These are phyloP conservation scores for Cynaeus angustus DNA, from an alignment of 2,888 invertebrate genomes.

Conservation along the genomic window DNA sequence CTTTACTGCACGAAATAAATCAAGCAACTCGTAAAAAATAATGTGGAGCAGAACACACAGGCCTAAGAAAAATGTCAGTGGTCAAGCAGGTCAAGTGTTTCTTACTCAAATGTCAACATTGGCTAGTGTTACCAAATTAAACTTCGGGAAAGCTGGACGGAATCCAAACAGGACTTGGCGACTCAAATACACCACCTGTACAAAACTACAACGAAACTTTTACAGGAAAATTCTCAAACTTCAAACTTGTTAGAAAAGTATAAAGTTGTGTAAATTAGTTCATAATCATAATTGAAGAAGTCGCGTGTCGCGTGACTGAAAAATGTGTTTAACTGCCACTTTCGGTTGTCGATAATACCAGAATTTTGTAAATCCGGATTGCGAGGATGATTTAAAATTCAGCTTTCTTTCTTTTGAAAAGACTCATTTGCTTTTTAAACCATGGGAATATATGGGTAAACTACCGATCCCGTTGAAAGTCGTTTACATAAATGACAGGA, in stretches of 20 bases:
- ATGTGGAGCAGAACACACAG: constrained; percentile 1
- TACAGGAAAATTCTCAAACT: background rate
- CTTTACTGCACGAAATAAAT: constrained; percentile 13
- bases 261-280: constrained; percentile 1
- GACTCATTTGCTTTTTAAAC: too few species aligned
- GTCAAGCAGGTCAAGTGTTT: constrained; percentile 44
- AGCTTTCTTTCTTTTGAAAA: too few species aligned
- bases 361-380: background rate
- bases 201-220: constrained; percentile 2
- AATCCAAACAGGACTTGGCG: constrained; percentile 3
- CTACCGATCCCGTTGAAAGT: too few species aligned
- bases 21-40: constrained; percentile 15
- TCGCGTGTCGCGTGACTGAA: constrained; percentile 2
- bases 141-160: constrained; percentile 7
- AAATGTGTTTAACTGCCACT: background rate
- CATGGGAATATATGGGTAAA: too few species aligned
- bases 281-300: background rate
- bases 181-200: background rate
- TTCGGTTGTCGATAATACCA: background rate
- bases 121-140: constrained; percentile 21
- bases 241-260: constrained; percentile 4
- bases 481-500: too few species aligned
- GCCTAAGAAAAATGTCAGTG: constrained; percentile 41
- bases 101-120: constrained; percentile 37
- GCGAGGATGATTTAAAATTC: too few species aligned